Conservation (phyloP, 1,140 invertebrate genomes). For the Lineus longissimus region DNA sequence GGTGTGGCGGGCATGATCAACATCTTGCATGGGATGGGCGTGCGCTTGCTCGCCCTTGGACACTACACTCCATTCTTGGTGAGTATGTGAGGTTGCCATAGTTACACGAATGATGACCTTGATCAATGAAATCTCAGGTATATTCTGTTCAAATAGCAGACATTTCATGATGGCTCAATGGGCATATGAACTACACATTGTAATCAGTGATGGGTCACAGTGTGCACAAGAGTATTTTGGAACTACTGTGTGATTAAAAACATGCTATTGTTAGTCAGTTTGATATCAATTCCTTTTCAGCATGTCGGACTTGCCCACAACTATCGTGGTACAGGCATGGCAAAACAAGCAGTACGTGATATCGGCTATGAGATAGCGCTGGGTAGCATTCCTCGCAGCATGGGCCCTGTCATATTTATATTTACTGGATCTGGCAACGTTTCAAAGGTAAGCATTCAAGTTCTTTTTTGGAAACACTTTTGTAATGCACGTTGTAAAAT, state of each 20-base stretch:
- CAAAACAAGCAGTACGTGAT: conserved; percentile 91
- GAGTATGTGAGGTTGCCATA: conserved; percentile 28
- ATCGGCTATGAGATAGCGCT: conserved; percentile 97
- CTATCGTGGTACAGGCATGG: conserved; percentile 96
- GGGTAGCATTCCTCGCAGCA: conserved; percentile 95
- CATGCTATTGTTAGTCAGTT: too few relatives aligned
- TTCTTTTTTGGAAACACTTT: not conserved
- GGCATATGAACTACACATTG: too few relatives aligned
- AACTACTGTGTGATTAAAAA: too few relatives aligned
- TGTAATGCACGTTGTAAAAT: too few relatives aligned
- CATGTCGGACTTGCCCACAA: conserved; percentile 98
- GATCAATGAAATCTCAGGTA: too few relatives aligned
- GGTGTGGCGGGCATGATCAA: conserved; percentile 99
- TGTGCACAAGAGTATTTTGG: too few relatives aligned
- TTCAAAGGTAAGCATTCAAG: conserved; percentile 54
- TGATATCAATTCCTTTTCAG: too few relatives aligned
- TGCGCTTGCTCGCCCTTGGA: conserved; percentile 88
- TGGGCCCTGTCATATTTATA: conserved; percentile 95
- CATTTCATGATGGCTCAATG: too few relatives aligned
- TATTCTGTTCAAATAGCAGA: too few relatives aligned
- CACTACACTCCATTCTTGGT: conserved; percentile 99
- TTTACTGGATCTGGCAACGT: conserved; percentile 89
- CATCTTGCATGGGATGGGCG: conserved; percentile 92
- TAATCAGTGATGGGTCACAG: too few relatives aligned
- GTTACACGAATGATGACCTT: not conserved